Evolutionary conservation across 1,140 invertebrate genomes (phyloP), one percentile per base, ranked within the genome.

Genomic region (Heliconius melpomene): DNA sequence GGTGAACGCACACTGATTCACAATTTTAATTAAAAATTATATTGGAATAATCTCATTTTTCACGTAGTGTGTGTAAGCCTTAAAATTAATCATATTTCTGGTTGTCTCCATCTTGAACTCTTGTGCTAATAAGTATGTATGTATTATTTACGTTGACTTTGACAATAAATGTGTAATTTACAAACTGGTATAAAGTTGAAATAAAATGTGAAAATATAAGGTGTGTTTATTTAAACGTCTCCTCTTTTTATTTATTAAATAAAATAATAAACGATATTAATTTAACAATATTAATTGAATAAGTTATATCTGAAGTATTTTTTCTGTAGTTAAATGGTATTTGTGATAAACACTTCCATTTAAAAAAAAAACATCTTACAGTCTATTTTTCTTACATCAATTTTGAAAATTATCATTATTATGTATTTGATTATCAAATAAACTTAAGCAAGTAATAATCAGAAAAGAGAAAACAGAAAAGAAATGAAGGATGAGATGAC

Each of bases 91-190:
- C 40, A 36, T 66, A 77, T 80, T 74, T 54, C 60, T 74, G 75
- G 75, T 80, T 80, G 74, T 76, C 74, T 74, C 60, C 71, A 77
- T 77, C 71, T 77, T 77, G 71, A 57, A 75, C 40, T 87, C 86
- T 90, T 88, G 85, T 86, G 82, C 88, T 90, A 86, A 88, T 84
- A 85, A 83, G 57, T 79, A 80, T 83, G 66, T 79, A 80, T 83
- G 85, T 93, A 76, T n/a, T 76, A 66, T 76, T 72, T 93, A 93
- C 88, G 90, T 93, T 93, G 88, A 93, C 91, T 93, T 93, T 93
- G 92, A 93, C 92, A 93, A 93, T 93, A 93, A 93, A 91, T 93
- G 91, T 93, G 89, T 92, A 89, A 92, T 90, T 90, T 88, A 89
- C 86, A 86, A 87, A 88, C 83, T 84, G 83, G 84, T 88, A 84